Evolutionary conservation across 2,797 vertebrate genomes (phyloP), one percentile per base, ranked within the genome.

Genomic region (Pyrocephalus nanus): DNA sequence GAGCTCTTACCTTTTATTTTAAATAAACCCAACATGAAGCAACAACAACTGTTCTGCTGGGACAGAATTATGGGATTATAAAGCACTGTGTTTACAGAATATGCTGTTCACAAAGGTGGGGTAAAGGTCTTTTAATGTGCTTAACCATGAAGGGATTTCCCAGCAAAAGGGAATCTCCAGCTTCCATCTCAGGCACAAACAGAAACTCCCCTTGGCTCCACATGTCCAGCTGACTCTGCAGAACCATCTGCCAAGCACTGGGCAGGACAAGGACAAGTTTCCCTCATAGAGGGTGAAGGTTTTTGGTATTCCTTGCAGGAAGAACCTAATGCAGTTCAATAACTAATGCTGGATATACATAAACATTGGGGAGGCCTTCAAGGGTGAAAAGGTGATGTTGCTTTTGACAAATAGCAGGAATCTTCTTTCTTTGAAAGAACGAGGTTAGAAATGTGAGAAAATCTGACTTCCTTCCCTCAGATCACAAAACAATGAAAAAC

Each of bases 131-230:
- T 11, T 8, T n/a, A 47, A 10, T 32, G n/a, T 23, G 60, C 67
- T 58, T 60, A 50, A 69, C 10, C 76, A 22, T 43, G 30, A 67
- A 61, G 93, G 72, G 77, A 36, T 62, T 95, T 91, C 88, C 84
- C 93, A 81, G 86, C 17, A 81, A 26, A 81, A 66, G 83, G 91
- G 91, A 91, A 96, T 93, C 74, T 94, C 88, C 89, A 75, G 77
- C 53, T 77, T 55, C 26, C 42, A 53, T 13, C 34, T 26, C 26
- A 20, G 72, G 73, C 86, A 83, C 64, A 23, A 84, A 53, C 4
- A 74, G 83, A 76, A 95, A 45, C 75, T 82, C 36, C 67, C 60
- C 22, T 42, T 34, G 65, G 51, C 43, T 78, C 42, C 65, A 19
- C 1, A 7, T 47, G 30, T 81, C 11, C 36, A 36, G 25, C 51